Evolutionary conservation across 2,797 vertebrate species (phyloP), one percentile per base, ranked within the genome.

Genomic region (Nyctalus aviator): DNA sequence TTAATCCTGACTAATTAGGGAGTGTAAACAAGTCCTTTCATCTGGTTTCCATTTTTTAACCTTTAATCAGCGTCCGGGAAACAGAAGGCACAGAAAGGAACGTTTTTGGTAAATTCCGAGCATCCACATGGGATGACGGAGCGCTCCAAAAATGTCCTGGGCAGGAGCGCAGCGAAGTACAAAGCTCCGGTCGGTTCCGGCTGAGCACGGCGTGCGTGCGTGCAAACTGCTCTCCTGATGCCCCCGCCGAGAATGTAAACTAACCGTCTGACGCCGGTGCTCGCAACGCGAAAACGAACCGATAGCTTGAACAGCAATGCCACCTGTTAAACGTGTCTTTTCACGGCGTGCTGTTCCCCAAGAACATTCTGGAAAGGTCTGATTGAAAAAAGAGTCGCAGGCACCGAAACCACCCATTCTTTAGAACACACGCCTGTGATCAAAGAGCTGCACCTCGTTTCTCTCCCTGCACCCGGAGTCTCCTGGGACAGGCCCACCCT

Each of bases 21-120:
- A 77, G 11, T 59, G 75, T 27, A 55, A 55, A 55, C 88, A 73
- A 72, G 62, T 35, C 44, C 50, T 91, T 79, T 93, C 75, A 91
- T 87, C 87, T 94, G 64, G 23, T 93, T 90, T 59, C 50, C 37
- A 88, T 62, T 92, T 79, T 96, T 94, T 78, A 91, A 91, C 73
- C 59, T 90, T 92, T 84, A 94, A 66, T 83, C 73, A 87, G 93
- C 64, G 68, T 30, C 84, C 81, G 68, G 3, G 14, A 86, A 62
- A 90, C n/a, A 48, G 21, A 68, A 83, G 7, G 69, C 64, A 69
- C 9, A 32, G 68, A 84, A 79, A 62, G n/a, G 30, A 72, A 84
- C 82, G 41, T 8, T 66, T 84, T 53, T 53, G 17, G 5, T 44
- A 15, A 59, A 85, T 55, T 78, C 76, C 15, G n/a, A 78, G 78